These are phyloP conservation scores for Leptocoma aspasia DNA, from an alignment of 2,113 vertebrate species.

Conservation along the genomic window DNA sequence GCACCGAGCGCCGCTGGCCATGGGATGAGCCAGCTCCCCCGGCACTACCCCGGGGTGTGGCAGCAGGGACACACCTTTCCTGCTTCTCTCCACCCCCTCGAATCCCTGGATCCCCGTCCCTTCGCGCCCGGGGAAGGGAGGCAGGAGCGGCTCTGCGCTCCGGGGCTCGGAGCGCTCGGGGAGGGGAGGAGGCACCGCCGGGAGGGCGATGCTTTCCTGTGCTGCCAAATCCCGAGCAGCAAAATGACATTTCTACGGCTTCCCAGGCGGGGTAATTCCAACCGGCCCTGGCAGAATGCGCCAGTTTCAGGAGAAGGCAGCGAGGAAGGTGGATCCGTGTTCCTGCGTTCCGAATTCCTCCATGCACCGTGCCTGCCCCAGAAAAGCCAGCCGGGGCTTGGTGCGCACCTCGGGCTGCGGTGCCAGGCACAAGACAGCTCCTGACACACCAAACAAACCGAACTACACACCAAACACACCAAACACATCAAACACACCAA, in stretches of 20 bases:
- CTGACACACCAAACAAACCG: not conserved
- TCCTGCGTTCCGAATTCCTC: not conserved
- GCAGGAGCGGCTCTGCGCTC: not conserved
- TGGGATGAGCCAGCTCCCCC: not conserved
- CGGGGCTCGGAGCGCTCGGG: not conserved
- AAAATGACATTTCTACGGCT: accelerated
- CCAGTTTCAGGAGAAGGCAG: not conserved
- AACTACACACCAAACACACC: too few species aligned
- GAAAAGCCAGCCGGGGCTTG: not conserved
- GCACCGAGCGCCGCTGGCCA: not conserved
- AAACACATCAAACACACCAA: too few species aligned
- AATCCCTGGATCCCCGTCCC: not conserved
- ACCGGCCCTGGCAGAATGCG: not conserved
- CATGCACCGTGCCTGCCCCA: not conserved
- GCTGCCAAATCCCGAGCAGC: not conserved
- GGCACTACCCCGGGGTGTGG: not conserved
- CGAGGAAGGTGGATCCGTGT: not conserved
- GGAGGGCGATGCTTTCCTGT: not conserved
- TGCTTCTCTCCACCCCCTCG: conserved; percentile 38
- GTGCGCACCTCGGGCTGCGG: not conserved
- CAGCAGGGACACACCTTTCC: conserved; percentile 14
- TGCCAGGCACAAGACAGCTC: not conserved
- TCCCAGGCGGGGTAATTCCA: not conserved
- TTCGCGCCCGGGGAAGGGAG: not conserved
- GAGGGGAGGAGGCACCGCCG: not conserved